These are phyloP conservation scores for Phataginus tricuspis DNA, from an alignment of 2,797 vertebrate genomes.

Conservation along the genomic window DNA sequence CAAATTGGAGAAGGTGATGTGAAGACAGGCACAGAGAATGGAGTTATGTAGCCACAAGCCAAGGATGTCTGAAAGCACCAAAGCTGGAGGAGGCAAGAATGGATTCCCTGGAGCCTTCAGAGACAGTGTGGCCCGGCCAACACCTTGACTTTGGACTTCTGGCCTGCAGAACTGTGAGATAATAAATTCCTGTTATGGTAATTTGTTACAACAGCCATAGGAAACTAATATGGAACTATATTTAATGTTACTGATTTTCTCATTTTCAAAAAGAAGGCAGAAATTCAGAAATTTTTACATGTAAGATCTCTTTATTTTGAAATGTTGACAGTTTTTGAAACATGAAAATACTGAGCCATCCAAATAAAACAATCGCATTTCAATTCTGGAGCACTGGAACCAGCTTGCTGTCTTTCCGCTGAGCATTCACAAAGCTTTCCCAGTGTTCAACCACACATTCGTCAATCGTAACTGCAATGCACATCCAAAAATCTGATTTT, in stretches of 20 bases:
- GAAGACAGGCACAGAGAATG: not conserved
- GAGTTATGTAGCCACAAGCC: not conserved
- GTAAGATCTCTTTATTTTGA: not conserved
- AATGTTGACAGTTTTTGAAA: not conserved
- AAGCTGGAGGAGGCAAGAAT: not conserved
- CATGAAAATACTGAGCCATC: not conserved
- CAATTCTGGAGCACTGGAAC: not conserved
- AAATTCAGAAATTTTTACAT: not conserved
- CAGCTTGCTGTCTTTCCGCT: not conserved
- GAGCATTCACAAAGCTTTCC: not conserved
- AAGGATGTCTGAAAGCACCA: not conserved
- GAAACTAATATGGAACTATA: not conserved
- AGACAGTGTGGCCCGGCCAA: not conserved
- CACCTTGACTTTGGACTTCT: not conserved
- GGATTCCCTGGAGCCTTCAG: not conserved
- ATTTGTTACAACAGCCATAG: not conserved
- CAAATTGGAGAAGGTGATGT: not conserved
- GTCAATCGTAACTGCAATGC: not conserved
- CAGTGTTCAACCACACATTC: not conserved
- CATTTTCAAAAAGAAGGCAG: not conserved
- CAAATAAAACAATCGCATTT: not conserved
- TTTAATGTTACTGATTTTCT: not conserved
- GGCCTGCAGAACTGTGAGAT: not conserved
- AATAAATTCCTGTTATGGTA: not conserved
- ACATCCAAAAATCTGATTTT: not conserved